A percentile compares a stretch with the other conserved stretches of the same genome.
phyloP scores from a whole-genome alignment of 2,113 vertebrate genomes.

The Sylvietta virens region DNA sequence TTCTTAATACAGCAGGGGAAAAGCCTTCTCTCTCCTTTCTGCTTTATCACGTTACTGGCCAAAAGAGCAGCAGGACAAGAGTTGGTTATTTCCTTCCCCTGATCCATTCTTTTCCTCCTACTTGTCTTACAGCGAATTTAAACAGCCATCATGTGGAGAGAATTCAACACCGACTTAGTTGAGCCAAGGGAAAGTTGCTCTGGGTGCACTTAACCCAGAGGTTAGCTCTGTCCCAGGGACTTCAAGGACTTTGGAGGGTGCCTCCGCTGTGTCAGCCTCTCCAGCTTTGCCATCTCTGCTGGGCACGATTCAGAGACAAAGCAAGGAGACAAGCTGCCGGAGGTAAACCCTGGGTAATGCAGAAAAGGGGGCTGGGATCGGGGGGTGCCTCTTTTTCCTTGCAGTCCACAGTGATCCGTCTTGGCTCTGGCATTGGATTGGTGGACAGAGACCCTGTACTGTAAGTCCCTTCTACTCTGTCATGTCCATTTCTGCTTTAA shows the following conservation, averaged over 20 bases:
- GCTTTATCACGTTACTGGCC: not conserved
- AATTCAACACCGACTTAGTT: not conserved
- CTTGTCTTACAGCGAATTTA: not conserved
- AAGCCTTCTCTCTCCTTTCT: not conserved
- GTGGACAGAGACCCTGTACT: not conserved
- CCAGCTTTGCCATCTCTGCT: not conserved
- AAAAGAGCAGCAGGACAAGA: conserved; percentile 5
- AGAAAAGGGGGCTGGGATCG: not conserved
- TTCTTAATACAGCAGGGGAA: not conserved
- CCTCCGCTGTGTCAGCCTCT: not conserved
- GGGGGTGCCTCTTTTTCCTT: not conserved
- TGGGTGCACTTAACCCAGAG: not conserved
- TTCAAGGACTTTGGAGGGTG: not conserved
- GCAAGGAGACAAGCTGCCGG: not conserved
- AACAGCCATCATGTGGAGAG: not conserved
- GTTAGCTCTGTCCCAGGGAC: not conserved
- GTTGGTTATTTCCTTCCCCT: not conserved
- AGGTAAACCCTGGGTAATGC: not conserved
- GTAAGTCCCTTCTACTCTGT: not conserved
- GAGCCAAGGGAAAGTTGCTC: not conserved
- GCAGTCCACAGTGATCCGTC: not conserved
- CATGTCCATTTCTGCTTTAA: not conserved
- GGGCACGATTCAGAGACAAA: not conserved
- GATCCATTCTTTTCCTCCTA: not conserved
- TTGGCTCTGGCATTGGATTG: not conserved